Conservation (phyloP, 2,797 vertebrate genomes). For the Melanotaenia pygmaea region DNA sequence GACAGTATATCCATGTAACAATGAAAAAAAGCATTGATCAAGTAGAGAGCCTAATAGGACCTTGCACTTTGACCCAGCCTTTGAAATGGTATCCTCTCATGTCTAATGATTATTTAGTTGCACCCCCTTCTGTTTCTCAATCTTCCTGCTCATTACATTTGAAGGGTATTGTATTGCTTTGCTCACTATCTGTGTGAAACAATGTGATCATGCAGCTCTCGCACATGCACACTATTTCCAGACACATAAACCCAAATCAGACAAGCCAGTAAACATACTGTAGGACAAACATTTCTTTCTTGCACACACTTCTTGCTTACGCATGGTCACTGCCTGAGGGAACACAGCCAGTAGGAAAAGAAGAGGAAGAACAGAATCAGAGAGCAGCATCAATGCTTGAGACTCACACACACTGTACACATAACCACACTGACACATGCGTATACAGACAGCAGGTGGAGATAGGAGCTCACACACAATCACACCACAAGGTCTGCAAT, state of each 20-base stretch:
- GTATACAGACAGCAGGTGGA: conserved; percentile 51
- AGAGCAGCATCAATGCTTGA: conserved; percentile 43
- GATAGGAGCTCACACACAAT: conserved; percentile 32
- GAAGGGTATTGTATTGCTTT: conserved; percentile 16
- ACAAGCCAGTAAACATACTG: conserved; percentile 11
- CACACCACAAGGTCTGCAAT: conserved; percentile 35
- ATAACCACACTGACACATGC: conserved; percentile 34
- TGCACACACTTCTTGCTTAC: conserved; percentile 54
- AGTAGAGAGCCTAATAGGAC: conserved; percentile 10
- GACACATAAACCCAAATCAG: conserved; percentile 24
- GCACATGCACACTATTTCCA: conserved; percentile 27
- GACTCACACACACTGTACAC: conserved; percentile 24
- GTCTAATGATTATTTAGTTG: background rate
- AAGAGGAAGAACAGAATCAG: conserved; percentile 39
- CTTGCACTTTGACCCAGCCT: conserved; percentile 15
- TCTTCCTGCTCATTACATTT: conserved; percentile 29
- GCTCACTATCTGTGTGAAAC: conserved; percentile 23
- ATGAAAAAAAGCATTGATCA: conserved; percentile 10
- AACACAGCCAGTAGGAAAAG: conserved; percentile 69
- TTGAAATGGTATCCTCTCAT: conserved; percentile 22
- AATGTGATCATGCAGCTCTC: conserved; percentile 32
- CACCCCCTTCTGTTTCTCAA: conserved; percentile 10
- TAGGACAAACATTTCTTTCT: background rate
- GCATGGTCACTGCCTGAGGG: conserved; percentile 71
- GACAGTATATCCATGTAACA: conserved; percentile 5